Conservation (phyloP, 1,140 invertebrate genomes). For the Theocolax elegans region DNA sequence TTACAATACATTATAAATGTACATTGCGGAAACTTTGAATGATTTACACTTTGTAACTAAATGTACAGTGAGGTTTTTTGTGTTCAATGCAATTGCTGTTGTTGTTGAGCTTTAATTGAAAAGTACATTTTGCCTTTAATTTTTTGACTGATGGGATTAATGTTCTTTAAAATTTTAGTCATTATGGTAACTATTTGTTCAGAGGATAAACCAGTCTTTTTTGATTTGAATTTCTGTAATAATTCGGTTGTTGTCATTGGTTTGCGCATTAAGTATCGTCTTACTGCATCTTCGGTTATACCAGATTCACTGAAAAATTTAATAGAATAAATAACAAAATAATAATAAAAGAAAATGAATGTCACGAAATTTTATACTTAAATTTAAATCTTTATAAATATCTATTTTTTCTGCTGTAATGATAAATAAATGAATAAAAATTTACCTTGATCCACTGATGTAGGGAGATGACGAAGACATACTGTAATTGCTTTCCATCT, state of each 20-base stretch:
- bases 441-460: slow-evolving; percentile 64
- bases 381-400: not conserved
- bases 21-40: too few relatives aligned
- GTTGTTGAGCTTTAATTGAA: slow-evolving; percentile 78
- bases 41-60: too few relatives aligned
- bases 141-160: slow-evolving; percentile 92
- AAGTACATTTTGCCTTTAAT: slow-evolving; percentile 96
- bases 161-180: slow-evolving; percentile 93
- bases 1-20: too few relatives aligned
- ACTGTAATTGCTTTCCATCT: slow-evolving; percentile 68
- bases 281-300: slow-evolving; percentile 93
- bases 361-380: not conserved
- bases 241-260: slow-evolving; percentile 96
- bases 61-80: too few relatives aligned
- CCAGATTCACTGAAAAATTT: slow-evolving; percentile 82
- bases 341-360: slow-evolving; percentile 29
- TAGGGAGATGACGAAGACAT: slow-evolving; percentile 58
- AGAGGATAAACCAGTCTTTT: slow-evolving; percentile 89
- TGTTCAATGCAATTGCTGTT: too few relatives aligned
- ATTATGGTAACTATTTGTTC: slow-evolving; percentile 92
- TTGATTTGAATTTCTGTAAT: slow-evolving; percentile 94
- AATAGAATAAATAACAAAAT: slow-evolving; percentile 48
- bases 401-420: too few relatives aligned
- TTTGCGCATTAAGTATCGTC: slow-evolving; percentile 92
- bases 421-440: slow-evolving; percentile 17